These are phyloP conservation scores for Lacerta viridis DNA, from an alignment of 2,797 vertebrate species.

Conservation along the genomic window DNA sequence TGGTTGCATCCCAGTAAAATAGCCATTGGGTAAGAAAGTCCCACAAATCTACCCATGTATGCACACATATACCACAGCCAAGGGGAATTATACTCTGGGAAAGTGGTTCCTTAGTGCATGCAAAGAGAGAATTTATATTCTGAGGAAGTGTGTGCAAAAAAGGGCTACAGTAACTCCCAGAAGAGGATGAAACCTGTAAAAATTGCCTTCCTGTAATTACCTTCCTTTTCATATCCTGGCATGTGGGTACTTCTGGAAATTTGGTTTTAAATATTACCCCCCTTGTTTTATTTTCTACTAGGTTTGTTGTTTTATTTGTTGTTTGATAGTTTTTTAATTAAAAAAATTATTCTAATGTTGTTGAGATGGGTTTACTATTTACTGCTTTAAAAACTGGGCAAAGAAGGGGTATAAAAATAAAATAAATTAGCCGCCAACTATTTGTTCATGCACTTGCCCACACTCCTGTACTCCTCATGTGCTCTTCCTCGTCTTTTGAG, in stretches of 20 bases:
- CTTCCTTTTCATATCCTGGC: neutral
- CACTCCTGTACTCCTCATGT: neutral
- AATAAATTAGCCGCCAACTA: neutral
- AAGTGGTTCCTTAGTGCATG: neutral
- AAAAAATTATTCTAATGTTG: neutral
- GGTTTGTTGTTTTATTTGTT: neutral
- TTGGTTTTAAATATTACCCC: neutral
- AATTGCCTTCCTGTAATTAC: slow-evolving; percentile 1
- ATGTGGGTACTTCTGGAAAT: neutral
- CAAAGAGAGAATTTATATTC: too few species aligned
- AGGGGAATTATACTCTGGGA: neutral
- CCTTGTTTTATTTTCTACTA: neutral
- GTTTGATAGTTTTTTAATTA: neutral
- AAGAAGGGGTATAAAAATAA: neutral
- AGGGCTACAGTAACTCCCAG: too few species aligned
- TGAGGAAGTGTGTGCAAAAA: neutral
- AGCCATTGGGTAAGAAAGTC: neutral
- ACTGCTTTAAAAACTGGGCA: neutral
- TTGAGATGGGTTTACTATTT: neutral
- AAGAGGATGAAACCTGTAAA: neutral
- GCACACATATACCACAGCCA: neutral
- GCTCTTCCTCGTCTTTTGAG: neutral
- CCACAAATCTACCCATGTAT: neutral
- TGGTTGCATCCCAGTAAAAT: neutral
- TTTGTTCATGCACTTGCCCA: neutral